A percentile compares a stretch with the other conserved stretches of the same genome.
Conservation (phyloP, 2,888 invertebrate species). For the Erpobdella octoculata region DNA sequence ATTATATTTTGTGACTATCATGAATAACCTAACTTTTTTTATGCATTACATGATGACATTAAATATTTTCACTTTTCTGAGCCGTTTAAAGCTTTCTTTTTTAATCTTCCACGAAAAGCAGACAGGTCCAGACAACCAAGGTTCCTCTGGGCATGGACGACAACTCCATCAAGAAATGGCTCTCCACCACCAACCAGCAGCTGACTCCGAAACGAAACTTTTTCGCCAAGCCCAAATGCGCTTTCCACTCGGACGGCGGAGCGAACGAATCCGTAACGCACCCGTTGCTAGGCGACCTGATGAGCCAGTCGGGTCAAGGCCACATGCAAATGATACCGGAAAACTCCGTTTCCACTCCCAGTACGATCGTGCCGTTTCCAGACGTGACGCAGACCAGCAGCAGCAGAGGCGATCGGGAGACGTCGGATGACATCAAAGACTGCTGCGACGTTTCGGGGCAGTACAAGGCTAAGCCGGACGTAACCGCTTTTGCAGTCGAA, state of each 20-base stretch:
- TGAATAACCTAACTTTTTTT: too few relatives aligned
- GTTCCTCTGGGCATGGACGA: conserved; percentile 18
- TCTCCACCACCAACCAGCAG: neutral
- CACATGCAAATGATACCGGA: neutral
- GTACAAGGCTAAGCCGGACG: neutral
- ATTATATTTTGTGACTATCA: too few relatives aligned
- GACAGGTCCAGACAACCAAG: too few relatives aligned
- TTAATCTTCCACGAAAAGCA: too few relatives aligned
- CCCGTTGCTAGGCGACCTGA: neutral
- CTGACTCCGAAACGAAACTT: neutral
- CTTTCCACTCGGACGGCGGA: neutral
- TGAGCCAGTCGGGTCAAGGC: too few relatives aligned
- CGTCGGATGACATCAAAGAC: neutral
- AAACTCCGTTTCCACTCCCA: neutral
- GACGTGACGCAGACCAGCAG: conserved; percentile 13
- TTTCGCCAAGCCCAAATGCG: neutral
- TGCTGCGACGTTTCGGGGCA: neutral
- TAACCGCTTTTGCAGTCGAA: neutral
- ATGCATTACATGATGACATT: too few relatives aligned
- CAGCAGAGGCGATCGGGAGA: neutral
- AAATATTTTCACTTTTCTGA: too few relatives aligned
- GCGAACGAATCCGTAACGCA: too few relatives aligned
- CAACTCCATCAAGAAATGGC: neutral
- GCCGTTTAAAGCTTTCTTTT: too few relatives aligned
- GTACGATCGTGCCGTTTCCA: too few relatives aligned